Evolutionary conservation across 2,113 vertebrate species (phyloP).

Genomic region (Lutjanus erythropterus): DNA sequence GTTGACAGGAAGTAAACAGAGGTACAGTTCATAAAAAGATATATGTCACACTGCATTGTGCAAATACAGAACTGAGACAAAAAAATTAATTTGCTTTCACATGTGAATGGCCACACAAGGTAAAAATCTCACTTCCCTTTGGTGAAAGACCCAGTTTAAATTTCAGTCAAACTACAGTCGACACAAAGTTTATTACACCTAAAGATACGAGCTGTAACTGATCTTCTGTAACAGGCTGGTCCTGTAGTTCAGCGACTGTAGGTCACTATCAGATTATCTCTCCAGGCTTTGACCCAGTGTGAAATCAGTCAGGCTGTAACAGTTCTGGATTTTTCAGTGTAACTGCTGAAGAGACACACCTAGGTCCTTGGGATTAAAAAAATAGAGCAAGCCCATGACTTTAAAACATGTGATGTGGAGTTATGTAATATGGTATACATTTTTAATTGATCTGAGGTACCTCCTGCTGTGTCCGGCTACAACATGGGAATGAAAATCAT

Average conservation of each 20-base stretch:
- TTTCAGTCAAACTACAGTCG: too few species aligned
- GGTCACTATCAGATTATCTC: too few species aligned
- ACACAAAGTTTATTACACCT: background rate
- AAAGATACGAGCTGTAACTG: background rate
- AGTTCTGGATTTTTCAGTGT: too few species aligned
- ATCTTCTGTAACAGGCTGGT: background rate
- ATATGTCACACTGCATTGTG: too few species aligned
- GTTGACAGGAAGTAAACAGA: too few species aligned
- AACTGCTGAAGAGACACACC: too few species aligned
- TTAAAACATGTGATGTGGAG: background rate
- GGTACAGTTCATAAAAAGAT: too few species aligned
- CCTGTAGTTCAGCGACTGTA: background rate
- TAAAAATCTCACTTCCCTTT: background rate
- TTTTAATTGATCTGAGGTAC: background rate
- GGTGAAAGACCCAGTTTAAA: background rate
- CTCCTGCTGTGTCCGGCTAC: background rate
- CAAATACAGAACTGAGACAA: too few species aligned
- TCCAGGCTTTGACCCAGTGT: too few species aligned
- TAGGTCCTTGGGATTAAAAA: background rate
- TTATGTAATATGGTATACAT: background rate
- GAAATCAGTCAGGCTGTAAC: too few species aligned
- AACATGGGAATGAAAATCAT: background rate
- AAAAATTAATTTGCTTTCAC: too few species aligned
- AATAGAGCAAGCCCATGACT: background rate
- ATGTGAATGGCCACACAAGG: background rate